Conservation (phyloP, 2,888 invertebrate genomes). For the Monochamus alternatus region DNA sequence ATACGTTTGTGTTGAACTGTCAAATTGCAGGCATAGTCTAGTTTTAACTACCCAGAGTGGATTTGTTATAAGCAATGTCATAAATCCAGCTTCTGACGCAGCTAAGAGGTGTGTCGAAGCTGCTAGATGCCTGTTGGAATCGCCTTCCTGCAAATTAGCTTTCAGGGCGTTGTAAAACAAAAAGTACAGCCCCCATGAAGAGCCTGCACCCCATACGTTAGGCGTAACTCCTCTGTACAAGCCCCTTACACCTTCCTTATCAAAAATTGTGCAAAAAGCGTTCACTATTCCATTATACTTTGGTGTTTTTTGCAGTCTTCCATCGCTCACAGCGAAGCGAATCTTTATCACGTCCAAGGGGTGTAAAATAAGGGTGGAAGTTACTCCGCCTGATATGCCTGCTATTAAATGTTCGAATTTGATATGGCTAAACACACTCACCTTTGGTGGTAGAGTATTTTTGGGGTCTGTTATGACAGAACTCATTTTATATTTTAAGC, state of each 20-base stretch:
- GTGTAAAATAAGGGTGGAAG: slow-evolving; percentile 93
- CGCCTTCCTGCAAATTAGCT: slow-evolving; percentile 89
- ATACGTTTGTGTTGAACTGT: slow-evolving; percentile 80
- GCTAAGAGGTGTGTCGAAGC: slow-evolving; percentile 90
- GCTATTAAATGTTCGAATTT: slow-evolving; percentile 96
- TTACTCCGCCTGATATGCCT: slow-evolving; percentile 95
- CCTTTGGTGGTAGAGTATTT: slow-evolving; percentile 14
- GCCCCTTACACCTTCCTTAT: slow-evolving; percentile 89
- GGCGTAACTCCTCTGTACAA: slow-evolving; percentile 98
- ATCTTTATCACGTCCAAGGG: slow-evolving; percentile 99
- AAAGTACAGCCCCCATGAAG: slow-evolving; percentile 99
- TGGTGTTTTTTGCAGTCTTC: slow-evolving; percentile 82
- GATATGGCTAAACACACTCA: slow-evolving; percentile 74
- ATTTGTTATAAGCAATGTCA: slow-evolving; percentile 94
- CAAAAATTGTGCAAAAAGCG: slow-evolving; percentile 88
- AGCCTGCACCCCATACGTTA: slow-evolving; percentile 96
- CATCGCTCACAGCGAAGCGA: slow-evolving; percentile 98
- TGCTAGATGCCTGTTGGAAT: slow-evolving; percentile 84
- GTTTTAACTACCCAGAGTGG: slow-evolving; percentile 99
- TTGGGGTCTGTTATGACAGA: slow-evolving; percentile 29
- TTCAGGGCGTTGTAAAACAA: slow-evolving; percentile 96
- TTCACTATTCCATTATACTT: slow-evolving; percentile 88
- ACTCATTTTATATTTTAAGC: slow-evolving; percentile 32
- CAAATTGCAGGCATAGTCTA: slow-evolving; percentile 94
- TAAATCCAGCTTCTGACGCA: slow-evolving; percentile 90